phyloP scores from a whole-genome alignment of 2,797 vertebrate genomes.

The Hemitrygon akajei region DNA sequence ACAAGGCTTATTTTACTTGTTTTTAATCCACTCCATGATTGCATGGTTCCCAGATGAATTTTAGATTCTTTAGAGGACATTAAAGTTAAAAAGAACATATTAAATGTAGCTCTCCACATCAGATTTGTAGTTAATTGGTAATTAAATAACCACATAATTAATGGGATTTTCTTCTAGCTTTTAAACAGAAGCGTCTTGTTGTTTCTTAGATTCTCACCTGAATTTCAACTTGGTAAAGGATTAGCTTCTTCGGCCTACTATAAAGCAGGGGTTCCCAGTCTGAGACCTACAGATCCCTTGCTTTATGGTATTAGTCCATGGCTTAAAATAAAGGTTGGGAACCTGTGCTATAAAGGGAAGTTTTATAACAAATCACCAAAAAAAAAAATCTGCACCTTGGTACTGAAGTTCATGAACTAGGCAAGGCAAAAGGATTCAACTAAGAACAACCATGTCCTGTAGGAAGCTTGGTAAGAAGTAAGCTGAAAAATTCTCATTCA shows the following conservation, averaged over 20 bases:
- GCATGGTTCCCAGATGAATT: too few relatives aligned
- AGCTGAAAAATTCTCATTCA: not conserved
- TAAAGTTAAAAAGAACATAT: too few relatives aligned
- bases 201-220: not conserved
- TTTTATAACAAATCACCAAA: not conserved
- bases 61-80: too few relatives aligned
- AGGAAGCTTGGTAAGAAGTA: not conserved
- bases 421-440: not conserved
- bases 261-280: not conserved
- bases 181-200: not conserved
- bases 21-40: too few relatives aligned
- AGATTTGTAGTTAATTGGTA: too few relatives aligned
- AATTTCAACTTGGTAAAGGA: not conserved
- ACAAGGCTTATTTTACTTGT: too few relatives aligned
- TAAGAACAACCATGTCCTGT: not conserved
- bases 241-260: not conserved
- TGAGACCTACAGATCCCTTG: too few relatives aligned
- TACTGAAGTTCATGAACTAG: not conserved
- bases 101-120: too few relatives aligned
- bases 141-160: too few relatives aligned
- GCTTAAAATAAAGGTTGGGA: too few relatives aligned
- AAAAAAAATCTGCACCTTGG: not conserved
- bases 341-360: not conserved
- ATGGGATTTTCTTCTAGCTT: not conserved
- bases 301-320: too few relatives aligned